phyloP scores from a whole-genome alignment of 1,140 invertebrate species.

The Drosophila novamexicana region DNA sequence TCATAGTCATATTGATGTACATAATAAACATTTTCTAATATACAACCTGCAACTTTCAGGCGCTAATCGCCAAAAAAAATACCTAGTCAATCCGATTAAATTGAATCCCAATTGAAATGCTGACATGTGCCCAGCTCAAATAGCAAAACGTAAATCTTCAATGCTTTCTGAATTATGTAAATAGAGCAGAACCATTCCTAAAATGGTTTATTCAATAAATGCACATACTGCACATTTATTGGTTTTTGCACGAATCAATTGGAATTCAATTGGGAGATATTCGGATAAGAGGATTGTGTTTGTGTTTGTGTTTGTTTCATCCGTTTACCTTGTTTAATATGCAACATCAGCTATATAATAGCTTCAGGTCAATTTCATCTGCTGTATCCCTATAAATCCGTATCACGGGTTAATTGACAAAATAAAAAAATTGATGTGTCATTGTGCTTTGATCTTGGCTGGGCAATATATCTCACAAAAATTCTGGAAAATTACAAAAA shows the following conservation, averaged over 20 bases:
- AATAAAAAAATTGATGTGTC: not conserved
- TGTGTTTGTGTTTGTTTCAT: not conserved
- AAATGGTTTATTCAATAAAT: not conserved
- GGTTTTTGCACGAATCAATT: slow-evolving; percentile 2
- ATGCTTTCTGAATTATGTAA: slow-evolving; percentile 11
- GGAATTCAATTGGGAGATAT: slow-evolving; percentile 19
- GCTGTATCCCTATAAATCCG: not conserved
- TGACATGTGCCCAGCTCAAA: slow-evolving; percentile 1
- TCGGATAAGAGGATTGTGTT: slow-evolving; percentile 12
- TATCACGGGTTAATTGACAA: not conserved
- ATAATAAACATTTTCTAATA: not conserved
- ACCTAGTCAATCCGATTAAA: not conserved
- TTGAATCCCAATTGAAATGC: slow-evolving; percentile 4
- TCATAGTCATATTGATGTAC: not conserved
- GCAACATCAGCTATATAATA: slow-evolving; percentile 5
- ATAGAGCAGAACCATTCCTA: slow-evolving; percentile 10
- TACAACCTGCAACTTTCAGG: too few species aligned
- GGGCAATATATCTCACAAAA: too few species aligned
- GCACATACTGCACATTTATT: not conserved
- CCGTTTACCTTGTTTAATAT: not conserved
- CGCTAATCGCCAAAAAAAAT: too few species aligned
- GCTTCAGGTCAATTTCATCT: not conserved
- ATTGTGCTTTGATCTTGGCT: too few species aligned
- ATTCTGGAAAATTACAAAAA: too few species aligned
- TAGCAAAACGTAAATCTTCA: not conserved